Evolutionary conservation across 2,113 vertebrate species (phyloP).

Genomic region (Bagarius yarrelli): DNA sequence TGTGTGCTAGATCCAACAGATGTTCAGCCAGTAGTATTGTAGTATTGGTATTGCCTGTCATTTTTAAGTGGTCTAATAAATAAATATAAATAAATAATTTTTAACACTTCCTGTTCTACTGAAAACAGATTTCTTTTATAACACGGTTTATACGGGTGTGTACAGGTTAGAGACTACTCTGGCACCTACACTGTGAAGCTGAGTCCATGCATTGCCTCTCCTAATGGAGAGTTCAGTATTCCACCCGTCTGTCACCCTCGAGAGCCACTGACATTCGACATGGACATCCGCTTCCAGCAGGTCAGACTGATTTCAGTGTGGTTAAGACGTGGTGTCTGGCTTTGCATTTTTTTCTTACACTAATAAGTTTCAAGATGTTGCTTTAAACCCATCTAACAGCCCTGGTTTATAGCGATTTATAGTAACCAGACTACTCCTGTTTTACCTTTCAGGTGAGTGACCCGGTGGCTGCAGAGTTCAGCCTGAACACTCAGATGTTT

Average conservation of each 20-base stretch:
- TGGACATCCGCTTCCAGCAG: slow-evolving; percentile 85
- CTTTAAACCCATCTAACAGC: not conserved
- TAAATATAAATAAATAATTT: not conserved
- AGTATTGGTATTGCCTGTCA: not conserved
- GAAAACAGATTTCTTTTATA: not conserved
- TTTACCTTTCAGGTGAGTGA: slow-evolving; percentile 73
- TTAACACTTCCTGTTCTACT: not conserved
- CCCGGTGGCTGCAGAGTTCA: slow-evolving; percentile 80
- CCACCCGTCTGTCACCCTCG: slow-evolving; percentile 75
- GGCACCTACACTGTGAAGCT: slow-evolving; percentile 78
- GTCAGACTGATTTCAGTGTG: slow-evolving; percentile 53
- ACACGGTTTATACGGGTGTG: not conserved
- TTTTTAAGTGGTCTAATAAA: not conserved
- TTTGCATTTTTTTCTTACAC: not conserved
- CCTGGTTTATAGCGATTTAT: no score
- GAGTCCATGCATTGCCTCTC: slow-evolving; percentile 73
- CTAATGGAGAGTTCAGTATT: slow-evolving; percentile 72
- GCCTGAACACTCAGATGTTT: slow-evolving; percentile 82
- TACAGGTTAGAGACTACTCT: slow-evolving; percentile 78
- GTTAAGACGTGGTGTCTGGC: not conserved
- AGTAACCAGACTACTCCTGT: not conserved
- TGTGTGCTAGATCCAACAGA: no score
- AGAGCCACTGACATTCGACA: slow-evolving; percentile 76
- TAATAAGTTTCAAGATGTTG: not conserved
- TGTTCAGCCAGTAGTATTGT: no score